Conservation (phyloP, 2,797 vertebrate species). For the Alcedo quadribrachys region DNA sequence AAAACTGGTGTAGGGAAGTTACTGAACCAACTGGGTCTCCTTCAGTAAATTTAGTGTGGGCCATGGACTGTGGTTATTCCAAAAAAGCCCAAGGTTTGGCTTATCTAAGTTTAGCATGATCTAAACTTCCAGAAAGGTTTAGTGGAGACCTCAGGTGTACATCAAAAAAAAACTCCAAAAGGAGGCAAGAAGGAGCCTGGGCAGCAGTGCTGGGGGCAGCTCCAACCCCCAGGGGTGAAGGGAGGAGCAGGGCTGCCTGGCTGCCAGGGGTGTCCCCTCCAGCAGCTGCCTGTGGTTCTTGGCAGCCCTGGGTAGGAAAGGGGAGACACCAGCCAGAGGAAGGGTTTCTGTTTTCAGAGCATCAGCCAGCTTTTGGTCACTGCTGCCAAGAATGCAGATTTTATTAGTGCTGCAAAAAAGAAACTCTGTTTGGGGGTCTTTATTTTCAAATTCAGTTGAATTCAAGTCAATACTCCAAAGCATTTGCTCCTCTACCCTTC, state of each 20-base stretch:
- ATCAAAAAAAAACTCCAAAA: background rate
- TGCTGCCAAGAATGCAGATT: slow-evolving; percentile 59
- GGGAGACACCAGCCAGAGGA: background rate
- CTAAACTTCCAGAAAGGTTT: background rate
- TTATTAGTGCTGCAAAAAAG: slow-evolving; percentile 34
- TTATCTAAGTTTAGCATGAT: background rate
- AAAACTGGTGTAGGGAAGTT: background rate
- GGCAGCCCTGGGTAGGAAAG: slow-evolving; percentile 19
- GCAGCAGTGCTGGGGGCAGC: accelerated
- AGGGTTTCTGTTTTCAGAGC: slow-evolving; percentile 33
- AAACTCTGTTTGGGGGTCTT: background rate
- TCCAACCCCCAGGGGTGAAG: background rate
- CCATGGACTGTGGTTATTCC: background rate
- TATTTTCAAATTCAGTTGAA: slow-evolving; percentile 42
- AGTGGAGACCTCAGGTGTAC: background rate
- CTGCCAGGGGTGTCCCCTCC: background rate
- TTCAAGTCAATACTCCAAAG: slow-evolving; percentile 13
- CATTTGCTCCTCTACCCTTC: background rate
- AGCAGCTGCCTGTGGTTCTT: background rate
- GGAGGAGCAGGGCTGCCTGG: background rate
- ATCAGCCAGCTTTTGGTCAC: background rate
- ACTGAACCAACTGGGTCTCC: background rate
- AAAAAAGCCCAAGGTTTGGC: background rate
- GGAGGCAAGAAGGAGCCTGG: background rate
- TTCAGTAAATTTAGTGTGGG: background rate